Evolutionary conservation across 2,113 vertebrate genomes (phyloP).

Genomic region (Toxotes chatareus): DNA sequence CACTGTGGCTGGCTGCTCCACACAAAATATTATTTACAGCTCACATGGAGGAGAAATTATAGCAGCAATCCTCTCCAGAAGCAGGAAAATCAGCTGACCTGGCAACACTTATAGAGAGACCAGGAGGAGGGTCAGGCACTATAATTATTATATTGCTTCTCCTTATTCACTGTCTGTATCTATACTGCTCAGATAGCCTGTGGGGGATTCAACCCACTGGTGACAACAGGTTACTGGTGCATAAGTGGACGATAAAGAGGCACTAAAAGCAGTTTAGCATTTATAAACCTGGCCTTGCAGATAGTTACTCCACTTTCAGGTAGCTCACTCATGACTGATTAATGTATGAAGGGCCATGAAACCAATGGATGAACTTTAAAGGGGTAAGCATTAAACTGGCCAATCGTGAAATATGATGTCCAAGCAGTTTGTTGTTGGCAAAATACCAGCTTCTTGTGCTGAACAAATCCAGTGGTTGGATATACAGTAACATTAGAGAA

Average conservation of each 20-base stretch:
- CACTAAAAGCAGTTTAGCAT: conserved; percentile 56
- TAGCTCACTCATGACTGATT: conserved; percentile 41
- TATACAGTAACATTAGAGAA: background rate
- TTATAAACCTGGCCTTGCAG: conserved; percentile 45
- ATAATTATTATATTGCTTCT: conserved; percentile 82
- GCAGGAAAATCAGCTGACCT: conserved; percentile 79
- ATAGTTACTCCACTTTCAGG: conserved; percentile 40
- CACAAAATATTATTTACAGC: conserved; percentile 83
- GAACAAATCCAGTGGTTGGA: background rate
- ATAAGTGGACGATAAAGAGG: conserved; percentile 61
- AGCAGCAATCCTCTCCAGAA: conserved; percentile 70
- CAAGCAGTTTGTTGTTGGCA: conserved; percentile 41
- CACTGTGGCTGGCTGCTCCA: conserved; percentile 63
- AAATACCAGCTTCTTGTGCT: conserved; percentile 15
- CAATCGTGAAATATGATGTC: conserved; percentile 52
- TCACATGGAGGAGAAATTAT: conserved; percentile 73
- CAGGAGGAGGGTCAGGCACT: conserved; percentile 71
- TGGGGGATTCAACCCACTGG: conserved; percentile 59
- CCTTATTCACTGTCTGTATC: conserved; percentile 77
- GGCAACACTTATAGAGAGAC: conserved; percentile 74
- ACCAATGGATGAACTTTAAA: conserved; percentile 58
- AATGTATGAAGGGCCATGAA: conserved; percentile 46
- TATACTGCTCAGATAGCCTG: conserved; percentile 74
- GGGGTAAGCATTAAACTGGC: conserved; percentile 46
- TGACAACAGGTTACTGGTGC: conserved; percentile 79